Evolutionary conservation across 23 tunicate genomes (phyloP).

Genomic region (Clavelina lepadiformis): DNA sequence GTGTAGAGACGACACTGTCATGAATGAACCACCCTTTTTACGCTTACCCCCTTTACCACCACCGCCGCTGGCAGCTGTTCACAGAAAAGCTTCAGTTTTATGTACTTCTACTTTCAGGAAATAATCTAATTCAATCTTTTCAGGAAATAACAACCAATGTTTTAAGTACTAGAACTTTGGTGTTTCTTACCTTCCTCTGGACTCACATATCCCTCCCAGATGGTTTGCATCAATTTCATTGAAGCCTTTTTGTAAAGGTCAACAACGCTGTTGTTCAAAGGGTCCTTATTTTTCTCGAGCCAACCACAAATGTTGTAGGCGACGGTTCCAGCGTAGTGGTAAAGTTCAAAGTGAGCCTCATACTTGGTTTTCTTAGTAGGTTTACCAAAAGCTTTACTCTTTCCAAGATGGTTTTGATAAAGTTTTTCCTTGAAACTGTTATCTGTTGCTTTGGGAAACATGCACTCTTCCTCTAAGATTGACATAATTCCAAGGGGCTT

Average conservation of each 20-base stretch:
- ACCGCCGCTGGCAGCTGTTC: conserved; percentile 64
- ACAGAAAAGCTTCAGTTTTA: not conserved
- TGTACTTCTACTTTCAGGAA: too few relatives aligned
- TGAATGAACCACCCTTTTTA: conserved; percentile 94
- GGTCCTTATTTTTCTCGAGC: conserved; percentile 96
- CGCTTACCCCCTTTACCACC: conserved; percentile 92
- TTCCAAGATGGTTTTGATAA: conserved; percentile 66
- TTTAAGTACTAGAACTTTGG: not conserved
- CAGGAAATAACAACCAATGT: not conserved
- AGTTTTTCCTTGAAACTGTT: conserved; percentile 77
- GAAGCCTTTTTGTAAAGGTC: conserved; percentile 72
- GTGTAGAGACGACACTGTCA: conserved; percentile 94
- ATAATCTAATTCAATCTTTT: too few relatives aligned
- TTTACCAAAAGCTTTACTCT: conserved; percentile 61
- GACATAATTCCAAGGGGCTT: conserved; percentile 96
- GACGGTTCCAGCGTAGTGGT: conserved; percentile 95
- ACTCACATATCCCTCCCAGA: conserved; percentile 95
- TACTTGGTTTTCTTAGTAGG: conserved; percentile 59
- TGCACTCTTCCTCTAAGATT: conserved; percentile 92
- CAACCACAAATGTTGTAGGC: conserved; percentile 89
- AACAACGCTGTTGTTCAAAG: conserved; percentile 78
- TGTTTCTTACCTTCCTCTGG: conserved; percentile 81
- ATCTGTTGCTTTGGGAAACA: conserved; percentile 96
- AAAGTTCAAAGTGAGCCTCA: conserved; percentile 64
- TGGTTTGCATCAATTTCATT: conserved; percentile 75